Conservation (phyloP, 2,797 vertebrate species). For the Falco peregrinus region DNA sequence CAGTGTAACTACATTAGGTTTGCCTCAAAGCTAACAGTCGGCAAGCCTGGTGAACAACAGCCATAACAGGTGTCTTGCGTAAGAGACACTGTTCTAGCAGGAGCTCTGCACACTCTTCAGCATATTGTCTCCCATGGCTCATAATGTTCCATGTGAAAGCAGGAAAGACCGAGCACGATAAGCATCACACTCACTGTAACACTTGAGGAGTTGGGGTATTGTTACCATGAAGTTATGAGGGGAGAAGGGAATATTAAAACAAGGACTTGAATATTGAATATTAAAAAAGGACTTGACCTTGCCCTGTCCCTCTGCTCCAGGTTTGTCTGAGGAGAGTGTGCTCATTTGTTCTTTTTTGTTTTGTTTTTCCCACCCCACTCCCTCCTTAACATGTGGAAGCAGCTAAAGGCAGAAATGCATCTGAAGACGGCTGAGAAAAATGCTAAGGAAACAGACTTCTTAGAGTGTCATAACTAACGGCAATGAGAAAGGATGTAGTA, state of each 20-base stretch:
- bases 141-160: not conserved
- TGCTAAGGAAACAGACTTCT: constrained; percentile 70
- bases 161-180: not conserved
- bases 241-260: not conserved
- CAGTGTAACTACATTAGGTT: not conserved
- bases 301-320: not conserved
- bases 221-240: not conserved
- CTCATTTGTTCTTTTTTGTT: not conserved
- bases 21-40: not conserved
- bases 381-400: not conserved
- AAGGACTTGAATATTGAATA: not conserved
- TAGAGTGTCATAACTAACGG: constrained; percentile 70
- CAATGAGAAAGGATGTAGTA: constrained; percentile 79
- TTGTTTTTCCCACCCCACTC: accelerated
- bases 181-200: not conserved
- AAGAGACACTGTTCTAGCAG: not conserved
- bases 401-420: not conserved
- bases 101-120: not conserved
- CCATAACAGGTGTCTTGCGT: not conserved
- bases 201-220: not conserved
- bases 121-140: accelerated
- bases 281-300: not conserved
- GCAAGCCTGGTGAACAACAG: not conserved
- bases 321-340: not conserved
- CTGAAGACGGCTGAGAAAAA: constrained; percentile 19